Conservation (phyloP, 2,797 vertebrate species). For the Borostomias antarcticus region DNA sequence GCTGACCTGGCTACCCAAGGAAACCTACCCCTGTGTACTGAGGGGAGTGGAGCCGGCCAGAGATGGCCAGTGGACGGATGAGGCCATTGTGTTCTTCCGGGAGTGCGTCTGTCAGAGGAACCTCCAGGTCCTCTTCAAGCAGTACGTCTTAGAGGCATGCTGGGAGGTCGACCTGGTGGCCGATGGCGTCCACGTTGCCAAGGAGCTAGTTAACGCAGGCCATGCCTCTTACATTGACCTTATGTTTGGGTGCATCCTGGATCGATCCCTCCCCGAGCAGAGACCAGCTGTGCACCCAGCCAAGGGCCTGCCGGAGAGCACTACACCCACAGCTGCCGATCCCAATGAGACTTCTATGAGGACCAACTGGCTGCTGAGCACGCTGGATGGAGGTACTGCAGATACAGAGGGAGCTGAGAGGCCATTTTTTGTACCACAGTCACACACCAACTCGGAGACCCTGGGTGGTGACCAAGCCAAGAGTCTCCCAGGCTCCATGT, state of each 20-base stretch:
- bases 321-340: not conserved
- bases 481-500: not conserved
- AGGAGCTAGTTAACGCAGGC: slow-evolving; percentile 70
- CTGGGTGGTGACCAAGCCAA: slow-evolving; percentile 15
- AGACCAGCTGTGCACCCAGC: not conserved
- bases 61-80: slow-evolving; percentile 76
- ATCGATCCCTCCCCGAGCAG: slow-evolving; percentile 8
- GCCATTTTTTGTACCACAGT: not conserved
- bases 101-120: slow-evolving; percentile 71
- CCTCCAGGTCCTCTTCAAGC: slow-evolving; percentile 78
- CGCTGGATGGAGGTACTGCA: not conserved
- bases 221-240: slow-evolving; percentile 65
- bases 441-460: not conserved
- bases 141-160: slow-evolving; percentile 63
- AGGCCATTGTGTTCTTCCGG: slow-evolving; percentile 77
- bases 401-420: not conserved
- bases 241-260: slow-evolving; percentile 58
- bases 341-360: not conserved
- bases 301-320: not conserved
- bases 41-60: slow-evolving; percentile 70
- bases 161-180: slow-evolving; percentile 79
- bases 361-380: slow-evolving; percentile 23
- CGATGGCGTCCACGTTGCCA: slow-evolving; percentile 68
- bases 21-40: slow-evolving; percentile 80
- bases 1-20: slow-evolving; percentile 70